Evolutionary conservation across 2,888 invertebrate genomes (phyloP).

Genomic region (Troglohyphantes excavatus): DNA sequence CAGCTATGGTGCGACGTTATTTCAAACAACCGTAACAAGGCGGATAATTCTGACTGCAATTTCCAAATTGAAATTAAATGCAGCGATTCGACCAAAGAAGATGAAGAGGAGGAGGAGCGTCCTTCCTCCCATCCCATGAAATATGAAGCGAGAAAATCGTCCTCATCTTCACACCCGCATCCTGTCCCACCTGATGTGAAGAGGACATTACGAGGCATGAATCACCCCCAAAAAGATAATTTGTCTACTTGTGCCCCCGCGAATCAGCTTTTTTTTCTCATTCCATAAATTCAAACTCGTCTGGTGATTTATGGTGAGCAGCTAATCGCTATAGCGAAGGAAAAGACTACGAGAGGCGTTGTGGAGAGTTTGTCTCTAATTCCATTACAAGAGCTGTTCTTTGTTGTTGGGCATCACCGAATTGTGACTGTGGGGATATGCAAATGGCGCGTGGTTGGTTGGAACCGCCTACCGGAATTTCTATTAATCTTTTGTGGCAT

Average conservation of each 20-base stretch:
- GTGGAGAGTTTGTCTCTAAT: conserved; percentile 38
- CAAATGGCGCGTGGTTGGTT: conserved; percentile 14
- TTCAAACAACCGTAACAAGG: too few species aligned
- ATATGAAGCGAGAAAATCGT: conserved; percentile 49
- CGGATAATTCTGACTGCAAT: too few species aligned
- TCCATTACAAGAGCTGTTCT: conserved; percentile 44
- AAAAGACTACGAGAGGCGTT: conserved; percentile 42
- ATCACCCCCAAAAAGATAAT: conserved; percentile 48
- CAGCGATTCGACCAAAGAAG: too few species aligned
- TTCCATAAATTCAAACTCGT: conserved; percentile 47
- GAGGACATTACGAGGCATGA: conserved; percentile 32
- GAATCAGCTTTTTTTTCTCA: conserved; percentile 6
- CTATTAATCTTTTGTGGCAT: background rate
- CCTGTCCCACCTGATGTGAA: background rate
- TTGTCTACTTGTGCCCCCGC: conserved; percentile 46
- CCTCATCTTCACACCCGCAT: conserved; percentile 17
- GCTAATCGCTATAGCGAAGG: too few species aligned
- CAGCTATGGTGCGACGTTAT: too few species aligned
- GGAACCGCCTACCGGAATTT: conserved; percentile 19
- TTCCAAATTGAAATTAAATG: too few species aligned
- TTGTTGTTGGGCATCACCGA: conserved; percentile 19
- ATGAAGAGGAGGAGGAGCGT: background rate
- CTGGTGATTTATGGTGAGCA: conserved; percentile 58
- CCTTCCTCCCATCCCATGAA: conserved; percentile 6
- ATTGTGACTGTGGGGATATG: conserved; percentile 19